Evolutionary conservation across 2,797 vertebrate genomes (phyloP).

Genomic region (Tapera naevia): DNA sequence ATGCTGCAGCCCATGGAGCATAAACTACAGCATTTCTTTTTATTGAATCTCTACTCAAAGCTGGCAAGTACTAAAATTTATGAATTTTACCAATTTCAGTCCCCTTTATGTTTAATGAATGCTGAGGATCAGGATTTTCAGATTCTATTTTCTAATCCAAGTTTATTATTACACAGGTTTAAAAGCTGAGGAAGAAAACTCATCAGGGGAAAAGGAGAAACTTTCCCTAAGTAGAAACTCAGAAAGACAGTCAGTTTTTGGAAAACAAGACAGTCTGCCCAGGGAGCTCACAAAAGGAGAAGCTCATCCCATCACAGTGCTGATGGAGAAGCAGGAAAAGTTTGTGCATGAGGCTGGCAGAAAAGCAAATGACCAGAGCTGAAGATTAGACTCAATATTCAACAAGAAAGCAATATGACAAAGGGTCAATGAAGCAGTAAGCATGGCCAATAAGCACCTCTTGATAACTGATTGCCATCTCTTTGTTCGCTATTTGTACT

Average conservation of each 20-base stretch:
- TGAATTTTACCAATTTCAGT: not conserved
- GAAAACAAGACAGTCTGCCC: not conserved
- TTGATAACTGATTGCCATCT: not conserved
- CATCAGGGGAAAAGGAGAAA: not conserved
- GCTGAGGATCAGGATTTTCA: not conserved
- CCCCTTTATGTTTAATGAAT: not conserved
- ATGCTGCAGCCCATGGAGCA: not conserved
- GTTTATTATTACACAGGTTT: not conserved
- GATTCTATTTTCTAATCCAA: not conserved
- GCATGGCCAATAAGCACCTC: fast-evolving
- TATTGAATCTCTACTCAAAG: not conserved
- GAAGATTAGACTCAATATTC: not conserved
- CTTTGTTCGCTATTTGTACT: not conserved
- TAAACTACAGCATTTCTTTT: not conserved
- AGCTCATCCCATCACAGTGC: not conserved
- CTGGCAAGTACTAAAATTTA: fast-evolving
- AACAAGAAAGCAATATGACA: fast-evolving
- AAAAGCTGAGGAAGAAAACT: not conserved
- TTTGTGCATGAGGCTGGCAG: not conserved
- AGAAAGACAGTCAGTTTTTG: not conserved
- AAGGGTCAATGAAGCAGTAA: not conserved
- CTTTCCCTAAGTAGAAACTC: fast-evolving
- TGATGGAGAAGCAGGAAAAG: not conserved
- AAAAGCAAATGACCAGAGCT: not conserved
- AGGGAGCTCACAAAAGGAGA: not conserved